Base-by-base conservation (phyloP, 2,888 invertebrate genomes). In the Pilophorus perplexus region DNA sequence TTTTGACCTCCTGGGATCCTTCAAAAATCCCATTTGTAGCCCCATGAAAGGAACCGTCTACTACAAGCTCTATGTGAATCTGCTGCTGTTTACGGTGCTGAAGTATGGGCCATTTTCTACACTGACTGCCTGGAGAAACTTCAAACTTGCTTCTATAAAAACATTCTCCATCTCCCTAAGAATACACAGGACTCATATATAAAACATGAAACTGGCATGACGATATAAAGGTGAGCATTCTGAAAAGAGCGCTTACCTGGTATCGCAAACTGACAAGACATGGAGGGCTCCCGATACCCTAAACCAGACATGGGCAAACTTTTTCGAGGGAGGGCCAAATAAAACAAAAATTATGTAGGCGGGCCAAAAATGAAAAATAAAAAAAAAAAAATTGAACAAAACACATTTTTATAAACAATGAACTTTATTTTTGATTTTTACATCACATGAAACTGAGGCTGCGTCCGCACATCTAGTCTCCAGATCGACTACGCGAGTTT, bases 281-380 rank as follows among this genome's bases (percentile, higher is more conserved):
- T 54, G 54, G 54, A 54, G 12, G 54, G 16, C 27, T n/a, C 54
- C 14, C 54, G 54, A 28, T 54, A 28, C 54, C 54, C 54, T 2
- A n/a, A n/a, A n/a, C n/a, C n/a, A n/a, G n/a, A n/a, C n/a, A n/a
- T n/a, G n/a, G n/a, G n/a, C n/a, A n/a, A n/a, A n/a, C n/a, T n/a
- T n/a, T n/a, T n/a, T n/a, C n/a, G n/a, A n/a, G n/a, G n/a, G n/a
- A n/a, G n/a, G n/a, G n/a, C n/a, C n/a, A n/a, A n/a, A n/a, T n/a
- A n/a, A n/a, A n/a, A n/a, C n/a, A n/a, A n/a, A n/a, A n/a, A n/a
- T n/a, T n/a, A n/a, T n/a, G n/a, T n/a, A n/a, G n/a, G n/a, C n/a
- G n/a, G n/a, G n/a, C n/a, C n/a, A n/a, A n/a, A n/a, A n/a, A n/a
- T n/a, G n/a, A n/a, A n/a, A n/a, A n/a, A n/a, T n/a, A n/a, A n/a